Evolutionary conservation across 2,888 invertebrate species (phyloP).

Genomic region (Hoplodrina blanda): DNA sequence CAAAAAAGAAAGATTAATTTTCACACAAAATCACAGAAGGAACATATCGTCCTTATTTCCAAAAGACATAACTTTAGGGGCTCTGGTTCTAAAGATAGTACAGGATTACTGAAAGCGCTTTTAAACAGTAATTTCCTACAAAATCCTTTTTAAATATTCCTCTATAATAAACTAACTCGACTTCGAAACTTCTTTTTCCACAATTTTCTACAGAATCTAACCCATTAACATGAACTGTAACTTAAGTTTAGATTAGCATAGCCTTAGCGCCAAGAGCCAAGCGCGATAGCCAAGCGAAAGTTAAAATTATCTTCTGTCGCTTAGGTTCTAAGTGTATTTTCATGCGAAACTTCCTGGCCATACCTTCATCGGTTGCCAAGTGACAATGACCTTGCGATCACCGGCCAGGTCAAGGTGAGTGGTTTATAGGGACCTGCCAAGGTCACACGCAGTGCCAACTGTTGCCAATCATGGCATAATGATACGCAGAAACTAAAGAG

Average conservation of each 20-base stretch:
- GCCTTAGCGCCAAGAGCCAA: conserved; percentile 42
- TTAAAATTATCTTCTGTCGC: conserved; percentile 51
- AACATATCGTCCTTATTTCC: background rate
- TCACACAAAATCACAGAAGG: background rate
- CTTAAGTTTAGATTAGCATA: conserved; percentile 58
- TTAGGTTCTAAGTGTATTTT: conserved; percentile 38
- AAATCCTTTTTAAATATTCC: conserved; percentile 36
- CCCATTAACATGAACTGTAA: conserved; percentile 59
- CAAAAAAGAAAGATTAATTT: background rate
- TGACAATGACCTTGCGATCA: conserved; percentile 75
- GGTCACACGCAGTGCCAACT: conserved; percentile 70
- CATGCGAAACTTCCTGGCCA: conserved; percentile 38
- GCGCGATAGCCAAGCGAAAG: conserved; percentile 38
- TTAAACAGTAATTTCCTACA: conserved; percentile 31
- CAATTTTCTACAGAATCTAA: conserved; percentile 51
- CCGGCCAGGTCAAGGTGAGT: conserved; percentile 76
- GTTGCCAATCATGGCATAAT: conserved; percentile 63
- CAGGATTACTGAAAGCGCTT: background rate
- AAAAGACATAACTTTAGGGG: background rate
- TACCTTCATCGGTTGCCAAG: conserved; percentile 62
- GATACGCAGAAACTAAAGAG: conserved; percentile 44
- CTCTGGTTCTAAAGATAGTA: conserved; percentile 20
- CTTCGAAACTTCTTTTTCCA: conserved; percentile 51
- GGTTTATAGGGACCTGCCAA: conserved; percentile 71
- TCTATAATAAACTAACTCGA: conserved; percentile 36